Evolutionary conservation across 2,888 invertebrate genomes (phyloP).

Genomic region (Idaea dimidiata): DNA sequence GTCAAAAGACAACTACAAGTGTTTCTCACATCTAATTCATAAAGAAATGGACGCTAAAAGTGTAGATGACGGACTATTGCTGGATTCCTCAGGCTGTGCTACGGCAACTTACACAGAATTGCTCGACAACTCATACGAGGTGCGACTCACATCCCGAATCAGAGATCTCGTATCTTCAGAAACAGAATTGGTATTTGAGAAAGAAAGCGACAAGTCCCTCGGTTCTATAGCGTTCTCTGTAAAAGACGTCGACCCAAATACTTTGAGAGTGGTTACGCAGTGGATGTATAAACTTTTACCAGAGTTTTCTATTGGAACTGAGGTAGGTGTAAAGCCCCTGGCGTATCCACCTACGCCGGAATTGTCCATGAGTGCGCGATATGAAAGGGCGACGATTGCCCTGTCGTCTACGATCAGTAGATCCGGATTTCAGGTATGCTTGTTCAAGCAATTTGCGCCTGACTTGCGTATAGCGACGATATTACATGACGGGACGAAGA

Average conservation of each 20-base stretch:
- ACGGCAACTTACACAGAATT: conserved; percentile 63
- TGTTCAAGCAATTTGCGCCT: conserved; percentile 60
- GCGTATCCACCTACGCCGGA: conserved; percentile 49
- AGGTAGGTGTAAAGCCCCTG: conserved; percentile 57
- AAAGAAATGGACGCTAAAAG: conserved; percentile 62
- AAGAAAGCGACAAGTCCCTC: conserved; percentile 49
- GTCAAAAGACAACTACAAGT: conserved; percentile 58
- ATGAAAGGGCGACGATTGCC: conserved; percentile 49
- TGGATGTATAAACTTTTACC: conserved; percentile 62
- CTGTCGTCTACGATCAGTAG: conserved; percentile 62
- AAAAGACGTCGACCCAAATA: conserved; percentile 65
- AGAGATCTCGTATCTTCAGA: conserved; percentile 68
- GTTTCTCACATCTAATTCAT: conserved; percentile 58
- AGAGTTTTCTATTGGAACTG: conserved; percentile 59
- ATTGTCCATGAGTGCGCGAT: conserved; percentile 62
- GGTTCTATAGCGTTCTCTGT: conserved; percentile 55
- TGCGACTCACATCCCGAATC: conserved; percentile 65
- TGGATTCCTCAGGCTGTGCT: conserved; percentile 65
- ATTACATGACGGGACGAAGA: conserved; percentile 52
- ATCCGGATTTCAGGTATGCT: conserved; percentile 61
- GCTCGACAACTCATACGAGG: conserved; percentile 53
- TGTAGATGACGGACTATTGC: conserved; percentile 53
- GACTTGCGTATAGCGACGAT: conserved; percentile 64
- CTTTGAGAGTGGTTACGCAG: conserved; percentile 58
- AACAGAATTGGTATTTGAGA: conserved; percentile 64